phyloP scores from a whole-genome alignment of 2,888 invertebrate genomes.

The Nasonovia ribisnigri region DNA sequence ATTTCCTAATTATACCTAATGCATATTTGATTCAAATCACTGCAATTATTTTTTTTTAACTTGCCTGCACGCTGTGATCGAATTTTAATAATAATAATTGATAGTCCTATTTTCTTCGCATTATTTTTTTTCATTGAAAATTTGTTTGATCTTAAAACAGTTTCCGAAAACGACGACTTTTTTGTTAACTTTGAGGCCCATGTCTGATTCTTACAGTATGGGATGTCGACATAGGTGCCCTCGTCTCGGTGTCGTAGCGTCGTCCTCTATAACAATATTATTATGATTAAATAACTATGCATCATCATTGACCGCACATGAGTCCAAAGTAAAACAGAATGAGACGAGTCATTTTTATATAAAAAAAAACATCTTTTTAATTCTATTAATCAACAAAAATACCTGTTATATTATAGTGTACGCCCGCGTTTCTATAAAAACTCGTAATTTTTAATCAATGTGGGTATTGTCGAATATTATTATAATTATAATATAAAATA shows the following conservation, averaged over 20 bases:
- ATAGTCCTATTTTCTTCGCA: neutral
- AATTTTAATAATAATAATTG: neutral
- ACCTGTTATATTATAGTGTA: neutral
- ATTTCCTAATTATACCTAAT: neutral
- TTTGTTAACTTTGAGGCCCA: neutral
- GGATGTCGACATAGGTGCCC: neutral
- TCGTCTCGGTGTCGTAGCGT: neutral
- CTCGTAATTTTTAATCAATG: neutral
- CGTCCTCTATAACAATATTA: neutral
- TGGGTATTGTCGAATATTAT: neutral
- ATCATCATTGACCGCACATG: neutral
- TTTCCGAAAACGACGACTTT: neutral
- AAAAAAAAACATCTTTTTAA: neutral
- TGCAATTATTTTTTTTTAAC: neutral
- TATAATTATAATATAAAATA: neutral
- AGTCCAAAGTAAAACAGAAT: neutral
- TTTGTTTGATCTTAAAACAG: neutral
- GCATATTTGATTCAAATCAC: neutral
- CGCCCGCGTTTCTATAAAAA: neutral
- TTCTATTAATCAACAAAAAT: conserved; percentile 6
- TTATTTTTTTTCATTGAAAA: neutral
- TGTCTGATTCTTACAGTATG: neutral
- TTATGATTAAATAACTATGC: neutral
- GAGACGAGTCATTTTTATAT: neutral
- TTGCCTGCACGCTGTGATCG: neutral